Evolutionary conservation across 2,797 vertebrate genomes (phyloP), one percentile per base, ranked within the genome.

Genomic region (Pterois miles): DNA sequence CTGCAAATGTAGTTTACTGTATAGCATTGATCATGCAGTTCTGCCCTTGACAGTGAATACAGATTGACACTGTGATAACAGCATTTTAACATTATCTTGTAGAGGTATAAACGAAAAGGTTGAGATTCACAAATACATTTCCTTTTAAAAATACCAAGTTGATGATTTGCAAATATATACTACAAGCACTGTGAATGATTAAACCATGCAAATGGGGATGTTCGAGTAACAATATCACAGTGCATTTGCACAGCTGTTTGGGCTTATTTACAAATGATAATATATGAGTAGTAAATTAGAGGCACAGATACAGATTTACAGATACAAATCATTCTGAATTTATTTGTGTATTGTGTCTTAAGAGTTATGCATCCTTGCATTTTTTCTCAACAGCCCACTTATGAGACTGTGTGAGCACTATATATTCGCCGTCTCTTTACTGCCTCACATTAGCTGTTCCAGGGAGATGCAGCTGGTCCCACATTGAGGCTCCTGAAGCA

Each of bases 401-500:
- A 33, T 33, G 31, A 33, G 31, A 33, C 31, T 33, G 7, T 4
- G 4, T 33, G 4, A 7, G 7, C 31, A 33, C 31, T 14, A 25
- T 53, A 13, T 23, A 25, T 52, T 23, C 11, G 22, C 40, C 53
- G 29, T 65, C 34, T 82, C 46, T 79, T 54, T 11, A 3, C 48
- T 48, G 66, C 33, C 23, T 82, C n/a, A n/a, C n/a, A n/a, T n/a
- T 38, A 59, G 43, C 63, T 10, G 13, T 60, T 83, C 54, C 65
- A 65, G 64, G 5, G 57, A 59, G 54, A 67, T 84, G 57, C 85
- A 88, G 83, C 80, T 78, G 80, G 77, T 62, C 66, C 48, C 74
- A 69, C 71, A 74, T 14, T 85, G 74, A 83, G 53, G 63, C 66
- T 65, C 40, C 64, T 36, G 57, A 80, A 68, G 60, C 79, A 66